phyloP scores from a whole-genome alignment of 2,797 vertebrate species.

The Discoglossus pictus region DNA sequence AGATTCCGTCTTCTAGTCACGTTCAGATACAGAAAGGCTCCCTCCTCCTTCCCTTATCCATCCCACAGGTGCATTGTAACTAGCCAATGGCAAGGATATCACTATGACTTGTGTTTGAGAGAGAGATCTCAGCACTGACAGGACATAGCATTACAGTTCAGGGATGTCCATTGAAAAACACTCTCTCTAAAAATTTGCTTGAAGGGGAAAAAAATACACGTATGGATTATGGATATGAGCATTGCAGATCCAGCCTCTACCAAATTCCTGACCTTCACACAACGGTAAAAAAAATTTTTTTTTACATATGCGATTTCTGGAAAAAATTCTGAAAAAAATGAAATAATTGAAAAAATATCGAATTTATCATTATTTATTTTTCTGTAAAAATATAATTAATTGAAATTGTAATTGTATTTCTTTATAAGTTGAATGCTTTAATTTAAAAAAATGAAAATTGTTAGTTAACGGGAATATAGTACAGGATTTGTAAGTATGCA shows the following conservation, averaged over 20 bases:
- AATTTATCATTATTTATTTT: no score
- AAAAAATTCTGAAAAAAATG: no score
- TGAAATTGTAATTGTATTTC: no score
- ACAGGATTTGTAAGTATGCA: no score
- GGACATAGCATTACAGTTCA: neutral
- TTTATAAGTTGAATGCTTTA: no score
- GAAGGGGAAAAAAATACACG: conserved; percentile 62
- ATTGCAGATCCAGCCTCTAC: conserved; percentile 75
- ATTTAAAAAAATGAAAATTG: no score
- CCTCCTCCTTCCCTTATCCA: neutral
- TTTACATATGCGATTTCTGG: no score
- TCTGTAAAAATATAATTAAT: no score
- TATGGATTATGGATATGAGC: conserved; percentile 74
- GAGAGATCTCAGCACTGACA: neutral
- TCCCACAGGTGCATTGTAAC: conserved; percentile 16
- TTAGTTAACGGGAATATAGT: no score
- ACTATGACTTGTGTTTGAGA: conserved; percentile 14
- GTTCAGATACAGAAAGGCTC: conserved; percentile 12
- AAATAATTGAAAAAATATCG: no score
- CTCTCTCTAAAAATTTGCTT: conserved; percentile 50
- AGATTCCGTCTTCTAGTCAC: conserved; percentile 29
- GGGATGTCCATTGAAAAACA: conserved; percentile 1
- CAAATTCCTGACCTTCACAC: conserved; percentile 85
- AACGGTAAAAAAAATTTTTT: conserved; percentile 69
- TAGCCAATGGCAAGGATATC: neutral